Conservation (phyloP, 2,888 invertebrate genomes). For the Micropterix aruncella region DNA sequence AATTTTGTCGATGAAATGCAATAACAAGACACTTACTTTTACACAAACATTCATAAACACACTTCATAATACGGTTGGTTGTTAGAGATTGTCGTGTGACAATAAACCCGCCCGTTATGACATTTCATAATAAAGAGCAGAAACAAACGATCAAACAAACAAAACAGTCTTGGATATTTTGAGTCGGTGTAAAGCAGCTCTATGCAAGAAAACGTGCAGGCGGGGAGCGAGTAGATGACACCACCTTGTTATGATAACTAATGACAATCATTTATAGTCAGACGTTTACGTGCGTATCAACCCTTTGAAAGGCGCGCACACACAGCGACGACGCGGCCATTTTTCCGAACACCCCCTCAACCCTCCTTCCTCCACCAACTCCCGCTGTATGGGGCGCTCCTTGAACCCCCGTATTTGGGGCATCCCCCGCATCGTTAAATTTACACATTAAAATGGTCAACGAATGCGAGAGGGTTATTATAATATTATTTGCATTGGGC, state of each 20-base stretch:
- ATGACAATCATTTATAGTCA: neutral
- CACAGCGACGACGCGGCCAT: neutral
- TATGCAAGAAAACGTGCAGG: too few species aligned
- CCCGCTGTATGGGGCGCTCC: neutral
- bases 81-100: too few species aligned
- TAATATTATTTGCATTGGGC: neutral
- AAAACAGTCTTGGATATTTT: too few species aligned
- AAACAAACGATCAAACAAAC: too few species aligned
- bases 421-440: neutral
- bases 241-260: neutral
- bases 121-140: too few species aligned
- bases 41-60: too few species aligned
- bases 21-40: too few species aligned
- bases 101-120: too few species aligned
- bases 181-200: too few species aligned
- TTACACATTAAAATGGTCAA: neutral
- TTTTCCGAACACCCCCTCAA: neutral
- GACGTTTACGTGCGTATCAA: neutral
- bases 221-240: neutral
- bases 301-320: neutral
- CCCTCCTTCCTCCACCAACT: neutral
- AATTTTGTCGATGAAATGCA: too few species aligned
- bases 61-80: too few species aligned
- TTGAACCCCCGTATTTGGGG: neutral
- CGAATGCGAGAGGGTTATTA: neutral